phyloP scores from a whole-genome alignment of 2,113 vertebrate species.

The Isurus oxyrinchus region DNA sequence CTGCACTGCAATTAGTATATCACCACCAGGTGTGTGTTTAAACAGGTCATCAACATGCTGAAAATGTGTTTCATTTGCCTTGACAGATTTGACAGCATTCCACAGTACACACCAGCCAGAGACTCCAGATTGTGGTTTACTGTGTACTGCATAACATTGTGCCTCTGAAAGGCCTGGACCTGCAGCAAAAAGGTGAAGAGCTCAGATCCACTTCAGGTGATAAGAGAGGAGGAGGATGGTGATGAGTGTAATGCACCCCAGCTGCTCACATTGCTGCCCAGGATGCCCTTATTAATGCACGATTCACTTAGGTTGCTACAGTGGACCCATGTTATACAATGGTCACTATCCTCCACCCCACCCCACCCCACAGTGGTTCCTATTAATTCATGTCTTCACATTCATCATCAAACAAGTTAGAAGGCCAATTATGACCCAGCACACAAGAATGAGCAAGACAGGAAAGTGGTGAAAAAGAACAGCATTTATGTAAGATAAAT shows the following conservation, averaged over 20 bases:
- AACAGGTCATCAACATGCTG: not conserved
- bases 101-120: not conserved
- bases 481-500: too few relatives aligned
- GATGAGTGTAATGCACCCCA: not conserved
- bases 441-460: not conserved
- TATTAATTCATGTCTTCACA: too few relatives aligned
- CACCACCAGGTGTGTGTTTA: not conserved
- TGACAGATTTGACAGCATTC: not conserved
- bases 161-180: not conserved
- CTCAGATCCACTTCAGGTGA: not conserved
- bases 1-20: not conserved
- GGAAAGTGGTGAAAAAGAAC: not conserved
- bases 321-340: not conserved
- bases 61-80: not conserved
- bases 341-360: not conserved
- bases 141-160: not conserved
- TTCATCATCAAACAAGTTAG: not conserved
- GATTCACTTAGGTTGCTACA: not conserved
- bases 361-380: too few relatives aligned
- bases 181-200: not conserved
- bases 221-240: not conserved
- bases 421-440: not conserved
- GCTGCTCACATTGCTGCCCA: not conserved
- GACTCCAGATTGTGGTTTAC: not conserved
- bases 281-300: not conserved